These are phyloP conservation scores for Oeneis ivallda DNA, from an alignment of 2,888 invertebrate genomes.

Conservation along the genomic window DNA sequence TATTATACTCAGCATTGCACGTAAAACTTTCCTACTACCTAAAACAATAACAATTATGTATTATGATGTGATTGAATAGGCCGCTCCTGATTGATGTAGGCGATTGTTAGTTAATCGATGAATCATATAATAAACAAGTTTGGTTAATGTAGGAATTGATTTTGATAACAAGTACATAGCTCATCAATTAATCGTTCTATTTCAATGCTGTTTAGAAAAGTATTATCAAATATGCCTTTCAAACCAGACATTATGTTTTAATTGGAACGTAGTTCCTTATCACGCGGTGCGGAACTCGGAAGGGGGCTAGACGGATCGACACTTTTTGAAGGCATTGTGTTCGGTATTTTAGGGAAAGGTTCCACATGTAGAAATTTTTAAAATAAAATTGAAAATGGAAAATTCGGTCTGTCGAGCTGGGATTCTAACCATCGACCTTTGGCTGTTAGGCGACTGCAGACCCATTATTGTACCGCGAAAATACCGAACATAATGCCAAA, in stretches of 20 bases:
- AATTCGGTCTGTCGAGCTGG: too few species aligned
- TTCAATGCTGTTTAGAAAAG: background rate
- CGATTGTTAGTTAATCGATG: conserved; percentile 11
- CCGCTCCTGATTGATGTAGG: background rate
- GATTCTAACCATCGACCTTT: too few species aligned
- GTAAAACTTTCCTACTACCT: background rate
- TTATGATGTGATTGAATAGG: background rate
- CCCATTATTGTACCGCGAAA: too few species aligned
- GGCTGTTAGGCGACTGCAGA: too few species aligned
- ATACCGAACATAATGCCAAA: too few species aligned
- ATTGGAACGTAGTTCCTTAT: too few species aligned
- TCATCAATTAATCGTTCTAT: conserved; percentile 11
- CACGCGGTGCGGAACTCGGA: too few species aligned
- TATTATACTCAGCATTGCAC: background rate
- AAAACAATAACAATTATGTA: background rate
- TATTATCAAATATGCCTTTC: background rate
- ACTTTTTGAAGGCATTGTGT: too few species aligned
- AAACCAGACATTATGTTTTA: background rate
- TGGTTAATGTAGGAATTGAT: background rate
- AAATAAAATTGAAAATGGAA: too few species aligned
- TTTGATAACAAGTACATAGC: background rate
- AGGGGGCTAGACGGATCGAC: too few species aligned
- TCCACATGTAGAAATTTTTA: too few species aligned
- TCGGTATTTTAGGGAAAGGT: too few species aligned
- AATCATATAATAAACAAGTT: conserved; percentile 22